Conservation (phyloP, 2,113 vertebrate species). For the Phycodurus eques region DNA sequence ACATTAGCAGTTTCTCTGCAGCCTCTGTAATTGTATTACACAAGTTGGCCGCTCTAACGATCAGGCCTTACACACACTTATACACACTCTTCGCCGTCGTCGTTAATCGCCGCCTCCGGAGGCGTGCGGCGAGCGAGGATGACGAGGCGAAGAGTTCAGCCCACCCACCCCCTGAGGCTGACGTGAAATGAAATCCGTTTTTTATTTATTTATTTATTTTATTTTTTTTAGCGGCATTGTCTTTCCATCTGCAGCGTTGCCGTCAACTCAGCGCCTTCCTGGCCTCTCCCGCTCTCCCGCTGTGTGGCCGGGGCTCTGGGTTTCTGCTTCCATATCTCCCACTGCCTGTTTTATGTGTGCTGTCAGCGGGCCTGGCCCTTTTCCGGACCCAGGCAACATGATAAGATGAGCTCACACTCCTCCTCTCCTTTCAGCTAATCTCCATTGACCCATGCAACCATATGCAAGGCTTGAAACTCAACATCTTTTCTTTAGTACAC, state of each 20-base stretch:
- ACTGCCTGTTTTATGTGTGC: constrained; percentile 47
- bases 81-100: constrained; percentile 66
- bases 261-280: constrained; percentile 65
- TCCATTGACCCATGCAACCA: constrained; percentile 44
- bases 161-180: constrained; percentile 48
- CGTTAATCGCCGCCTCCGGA: constrained; percentile 72
- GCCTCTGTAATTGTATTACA: constrained; percentile 79
- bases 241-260: constrained; percentile 33
- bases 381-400: constrained; percentile 42
- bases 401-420: constrained; percentile 51
- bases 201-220: constrained; percentile 20
- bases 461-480: constrained; percentile 38
- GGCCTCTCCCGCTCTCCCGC: constrained; percentile 35
- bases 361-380: constrained; percentile 52
- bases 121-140: constrained; percentile 54
- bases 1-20: constrained; percentile 79
- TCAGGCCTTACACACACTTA: constrained; percentile 73
- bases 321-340: constrained; percentile 34
- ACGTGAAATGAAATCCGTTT: constrained; percentile 55
- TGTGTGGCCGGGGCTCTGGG: constrained; percentile 50
- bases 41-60: constrained; percentile 75
- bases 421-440: constrained; percentile 32
- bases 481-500: neutral
- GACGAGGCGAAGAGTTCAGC: constrained; percentile 49
- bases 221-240: constrained; percentile 43